Evolutionary conservation across 1,140 invertebrate genomes (phyloP).

Genomic region (Maconellicoccus hirsutus): DNA sequence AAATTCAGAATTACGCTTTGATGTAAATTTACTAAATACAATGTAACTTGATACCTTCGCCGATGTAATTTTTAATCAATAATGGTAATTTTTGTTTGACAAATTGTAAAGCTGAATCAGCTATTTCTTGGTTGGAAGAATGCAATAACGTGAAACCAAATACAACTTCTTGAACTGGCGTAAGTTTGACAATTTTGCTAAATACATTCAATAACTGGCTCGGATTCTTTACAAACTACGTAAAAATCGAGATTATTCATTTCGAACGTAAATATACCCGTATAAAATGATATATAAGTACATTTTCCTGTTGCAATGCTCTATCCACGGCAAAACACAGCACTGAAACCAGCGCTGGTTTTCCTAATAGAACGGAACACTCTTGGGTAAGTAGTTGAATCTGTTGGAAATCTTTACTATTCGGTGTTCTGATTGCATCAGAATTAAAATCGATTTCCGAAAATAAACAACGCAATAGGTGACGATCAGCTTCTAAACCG

Average conservation of each 20-base stretch:
- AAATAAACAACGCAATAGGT: slow-evolving; percentile 75
- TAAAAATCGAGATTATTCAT: slow-evolving; percentile 37
- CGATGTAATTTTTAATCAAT: slow-evolving; percentile 69
- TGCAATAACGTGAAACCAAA: slow-evolving; percentile 71
- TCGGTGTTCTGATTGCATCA: slow-evolving; percentile 36
- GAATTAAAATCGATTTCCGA: slow-evolving; percentile 52
- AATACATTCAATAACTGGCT: slow-evolving; percentile 66
- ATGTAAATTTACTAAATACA: neutral
- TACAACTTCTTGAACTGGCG: slow-evolving; percentile 75
- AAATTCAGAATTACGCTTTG: slow-evolving; percentile 1
- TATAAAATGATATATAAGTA: slow-evolving; percentile 32
- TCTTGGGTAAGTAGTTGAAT: slow-evolving; percentile 62
- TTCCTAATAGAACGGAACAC: slow-evolving; percentile 54
- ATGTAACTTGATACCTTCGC: slow-evolving; percentile 44
- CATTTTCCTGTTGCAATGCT: slow-evolving; percentile 46
- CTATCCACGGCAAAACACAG: slow-evolving; percentile 69
- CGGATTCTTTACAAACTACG: slow-evolving; percentile 60
- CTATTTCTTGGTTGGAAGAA: slow-evolving; percentile 62
- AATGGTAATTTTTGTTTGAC: slow-evolving; percentile 70
- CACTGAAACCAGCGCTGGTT: slow-evolving; percentile 59
- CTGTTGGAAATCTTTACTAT: slow-evolving; percentile 44
- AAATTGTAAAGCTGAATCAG: slow-evolving; percentile 57
- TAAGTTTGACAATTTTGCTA: slow-evolving; percentile 69
- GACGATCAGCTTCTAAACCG: slow-evolving; percentile 76
- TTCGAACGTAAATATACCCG: neutral